A percentile compares a stretch with the other conserved stretches of the same genome.
phyloP scores from a whole-genome alignment of 2,113 vertebrate genomes.

The Poecile atricapillus region DNA sequence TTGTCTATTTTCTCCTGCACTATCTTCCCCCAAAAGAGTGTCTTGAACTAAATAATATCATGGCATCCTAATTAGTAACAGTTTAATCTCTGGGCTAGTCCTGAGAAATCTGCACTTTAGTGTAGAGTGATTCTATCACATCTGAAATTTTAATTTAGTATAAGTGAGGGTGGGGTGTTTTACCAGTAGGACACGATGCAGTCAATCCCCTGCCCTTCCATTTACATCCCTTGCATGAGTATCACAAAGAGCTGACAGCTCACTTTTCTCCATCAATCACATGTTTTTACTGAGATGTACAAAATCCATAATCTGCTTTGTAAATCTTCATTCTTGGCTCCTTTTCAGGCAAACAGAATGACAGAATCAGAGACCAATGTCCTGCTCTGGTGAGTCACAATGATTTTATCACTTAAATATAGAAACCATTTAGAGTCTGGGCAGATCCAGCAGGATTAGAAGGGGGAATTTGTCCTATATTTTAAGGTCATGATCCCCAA shows the following conservation, averaged over 20 bases:
- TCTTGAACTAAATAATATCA: neutral
- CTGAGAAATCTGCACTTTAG: neutral
- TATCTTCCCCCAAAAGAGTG: neutral
- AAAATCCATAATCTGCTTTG: neutral
- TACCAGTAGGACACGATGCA: neutral
- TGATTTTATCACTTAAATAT: conserved; percentile 1
- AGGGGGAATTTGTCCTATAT: neutral
- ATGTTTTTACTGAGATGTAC: neutral
- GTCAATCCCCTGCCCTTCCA: neutral
- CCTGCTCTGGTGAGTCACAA: neutral
- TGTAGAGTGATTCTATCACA: neutral
- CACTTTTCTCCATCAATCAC: neutral
- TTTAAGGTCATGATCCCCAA: neutral
- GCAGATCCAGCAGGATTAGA: neutral
- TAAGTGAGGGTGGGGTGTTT: neutral
- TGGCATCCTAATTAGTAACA: neutral
- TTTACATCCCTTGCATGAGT: neutral
- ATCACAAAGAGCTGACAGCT: neutral
- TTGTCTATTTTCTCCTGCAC: neutral
- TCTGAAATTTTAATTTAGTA: neutral
- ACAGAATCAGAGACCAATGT: neutral
- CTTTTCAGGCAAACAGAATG: neutral
- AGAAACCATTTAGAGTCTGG: neutral
- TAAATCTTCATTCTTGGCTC: neutral
- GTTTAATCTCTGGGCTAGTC: neutral